Percentiles rank a stretch among this genome's conserved stretches.
phyloP scores from a whole-genome alignment of 2,888 invertebrate species.

The Eupithecia tripunctaria region DNA sequence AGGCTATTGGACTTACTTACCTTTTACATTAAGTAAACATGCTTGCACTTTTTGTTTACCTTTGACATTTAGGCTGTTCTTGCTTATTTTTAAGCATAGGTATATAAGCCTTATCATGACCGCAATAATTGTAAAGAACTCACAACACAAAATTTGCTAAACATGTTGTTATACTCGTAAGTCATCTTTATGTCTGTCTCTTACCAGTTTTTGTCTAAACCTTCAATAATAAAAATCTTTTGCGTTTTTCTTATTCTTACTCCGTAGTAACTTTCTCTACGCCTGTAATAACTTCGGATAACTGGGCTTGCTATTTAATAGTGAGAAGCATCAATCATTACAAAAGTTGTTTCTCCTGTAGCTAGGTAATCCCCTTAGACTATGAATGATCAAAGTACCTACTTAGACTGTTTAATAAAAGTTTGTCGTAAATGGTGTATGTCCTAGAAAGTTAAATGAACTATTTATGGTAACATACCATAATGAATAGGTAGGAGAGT shows the following conservation, averaged over 20 bases:
- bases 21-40: slow-evolving; percentile 6
- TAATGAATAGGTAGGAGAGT: too few species aligned
- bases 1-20: slow-evolving; percentile 31
- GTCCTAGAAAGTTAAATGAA: too few species aligned
- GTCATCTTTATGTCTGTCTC: not conserved
- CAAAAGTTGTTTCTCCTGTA: not conserved
- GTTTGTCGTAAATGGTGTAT: not conserved
- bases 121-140: not conserved
- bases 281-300: not conserved
- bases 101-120: not conserved
- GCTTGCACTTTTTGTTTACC: slow-evolving; percentile 16
- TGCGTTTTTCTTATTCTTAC: not conserved
- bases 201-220: not conserved
- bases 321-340: not conserved
- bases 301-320: not conserved
- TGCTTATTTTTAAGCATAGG: not conserved
- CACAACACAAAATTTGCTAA: not conserved
- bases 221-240: not conserved
- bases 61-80: slow-evolving; percentile 10
- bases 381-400: not conserved
- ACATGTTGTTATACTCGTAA: not conserved
- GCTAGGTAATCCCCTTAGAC: not conserved
- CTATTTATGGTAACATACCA: not conserved
- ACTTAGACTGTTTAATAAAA: not conserved
- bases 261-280: not conserved